phyloP scores from a whole-genome alignment of 2,888 invertebrate species.

The Psylliodes chrysocephalus region DNA sequence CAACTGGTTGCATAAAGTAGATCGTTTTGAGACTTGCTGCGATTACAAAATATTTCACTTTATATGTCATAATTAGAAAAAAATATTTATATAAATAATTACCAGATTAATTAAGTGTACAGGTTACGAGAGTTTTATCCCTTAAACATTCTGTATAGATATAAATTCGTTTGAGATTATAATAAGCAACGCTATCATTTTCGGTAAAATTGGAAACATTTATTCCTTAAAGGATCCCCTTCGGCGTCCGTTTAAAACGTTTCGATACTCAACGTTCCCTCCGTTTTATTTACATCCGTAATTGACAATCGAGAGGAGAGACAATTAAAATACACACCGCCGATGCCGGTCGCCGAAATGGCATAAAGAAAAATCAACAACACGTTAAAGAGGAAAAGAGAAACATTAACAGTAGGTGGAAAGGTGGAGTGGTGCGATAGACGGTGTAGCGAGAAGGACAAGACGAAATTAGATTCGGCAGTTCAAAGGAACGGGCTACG shows the following conservation, averaged over 20 bases:
- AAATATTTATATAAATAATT: no score
- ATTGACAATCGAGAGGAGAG: constrained; percentile 18
- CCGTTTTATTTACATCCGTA: constrained; percentile 21
- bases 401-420: constrained; percentile 46
- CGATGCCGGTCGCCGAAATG: constrained; percentile 29
- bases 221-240: neutral
- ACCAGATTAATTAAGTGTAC: no score
- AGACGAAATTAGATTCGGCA: constrained; percentile 64
- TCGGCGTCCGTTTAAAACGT: neutral
- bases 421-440: constrained; percentile 5
- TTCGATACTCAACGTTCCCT: neutral
- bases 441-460: constrained; percentile 34
- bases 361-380: constrained; percentile 55
- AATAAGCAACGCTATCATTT: neutral
- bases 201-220: neutral
- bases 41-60: no score
- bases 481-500: constrained; percentile 63
- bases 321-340: constrained; percentile 43
- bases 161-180: no score
- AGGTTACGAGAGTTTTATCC: no score
- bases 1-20: no score
- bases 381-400: constrained; percentile 50
- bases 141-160: no score
- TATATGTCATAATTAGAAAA: no score
- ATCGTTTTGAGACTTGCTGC: no score